phyloP scores from a whole-genome alignment of 1,140 invertebrate species.

The Heliconius hermathena region DNA sequence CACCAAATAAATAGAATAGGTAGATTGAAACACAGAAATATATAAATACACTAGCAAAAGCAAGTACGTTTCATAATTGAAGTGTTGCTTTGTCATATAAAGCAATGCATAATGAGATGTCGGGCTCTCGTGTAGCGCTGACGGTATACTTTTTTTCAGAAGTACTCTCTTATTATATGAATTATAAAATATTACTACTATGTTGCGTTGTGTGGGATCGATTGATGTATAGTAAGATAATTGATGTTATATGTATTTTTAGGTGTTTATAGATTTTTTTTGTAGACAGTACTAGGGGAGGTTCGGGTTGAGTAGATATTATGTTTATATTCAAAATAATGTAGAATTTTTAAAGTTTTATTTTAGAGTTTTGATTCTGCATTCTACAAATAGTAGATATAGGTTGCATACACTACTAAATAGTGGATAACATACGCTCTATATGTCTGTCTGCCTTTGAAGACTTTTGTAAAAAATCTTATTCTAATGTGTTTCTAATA shows the following conservation, averaged over 20 bases:
- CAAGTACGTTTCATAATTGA: slow-evolving; percentile 4
- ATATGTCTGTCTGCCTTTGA: too few relatives aligned
- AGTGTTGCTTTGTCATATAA: slow-evolving; percentile 10
- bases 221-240: neutral
- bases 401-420: too few relatives aligned
- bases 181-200: slow-evolving; percentile 8
- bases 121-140: neutral
- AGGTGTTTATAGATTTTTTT: slow-evolving; percentile 1
- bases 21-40: slow-evolving; percentile 8
- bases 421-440: too few relatives aligned
- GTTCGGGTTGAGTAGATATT: too few relatives aligned
- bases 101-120: slow-evolving; percentile 3
- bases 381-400: too few relatives aligned
- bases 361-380: too few relatives aligned
- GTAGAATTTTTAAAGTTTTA: too few relatives aligned
- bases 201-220: neutral
- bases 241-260: neutral
- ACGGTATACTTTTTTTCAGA: neutral
- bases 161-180: slow-evolving; percentile 9
- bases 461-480: too few relatives aligned
- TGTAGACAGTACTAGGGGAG: neutral
- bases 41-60: neutral
- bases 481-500: too few relatives aligned
- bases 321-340: too few relatives aligned
- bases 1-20: neutral